A percentile compares a stretch with the other conserved stretches of the same genome.
phyloP scores from a whole-genome alignment of 2,797 vertebrate species.

The Helicolenus hilgendorfi region DNA sequence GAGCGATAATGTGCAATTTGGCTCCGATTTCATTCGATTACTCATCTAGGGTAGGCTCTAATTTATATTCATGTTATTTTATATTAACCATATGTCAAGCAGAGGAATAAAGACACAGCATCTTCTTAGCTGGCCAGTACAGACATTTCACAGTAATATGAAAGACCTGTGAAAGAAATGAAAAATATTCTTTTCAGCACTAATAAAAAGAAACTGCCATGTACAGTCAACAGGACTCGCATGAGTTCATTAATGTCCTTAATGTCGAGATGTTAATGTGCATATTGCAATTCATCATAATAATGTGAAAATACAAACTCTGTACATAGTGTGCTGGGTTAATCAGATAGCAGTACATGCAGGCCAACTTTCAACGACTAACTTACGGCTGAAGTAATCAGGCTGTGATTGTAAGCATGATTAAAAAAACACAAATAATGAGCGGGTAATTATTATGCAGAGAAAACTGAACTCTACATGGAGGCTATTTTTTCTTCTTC shows the following conservation, averaged over 20 bases:
- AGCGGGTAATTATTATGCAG: constrained; percentile 32
- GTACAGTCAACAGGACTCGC: not conserved
- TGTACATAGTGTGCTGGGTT: not conserved
- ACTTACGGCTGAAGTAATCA: constrained; percentile 45
- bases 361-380: constrained; percentile 14
- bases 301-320: constrained; percentile 19
- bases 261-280: not conserved
- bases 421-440: constrained; percentile 50
- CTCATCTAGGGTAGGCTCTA: not conserved
- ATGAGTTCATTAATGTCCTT: constrained; percentile 1
- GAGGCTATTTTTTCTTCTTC: not conserved
- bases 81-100: constrained; percentile 20
- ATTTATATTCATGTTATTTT: constrained; percentile 42
- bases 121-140: not conserved
- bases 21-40: constrained; percentile 43
- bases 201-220: constrained; percentile 7
- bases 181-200: constrained; percentile 3
- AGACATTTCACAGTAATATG: not conserved
- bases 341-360: constrained; percentile 20
- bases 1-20: constrained; percentile 12
- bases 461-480: not conserved
- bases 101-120: not conserved
- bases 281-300: constrained; percentile 5
- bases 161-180: constrained; percentile 4
- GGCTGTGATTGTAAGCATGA: constrained; percentile 44